Base-by-base conservation (phyloP, 1,140 invertebrate species). In the Antheraea mylitta region DNA sequence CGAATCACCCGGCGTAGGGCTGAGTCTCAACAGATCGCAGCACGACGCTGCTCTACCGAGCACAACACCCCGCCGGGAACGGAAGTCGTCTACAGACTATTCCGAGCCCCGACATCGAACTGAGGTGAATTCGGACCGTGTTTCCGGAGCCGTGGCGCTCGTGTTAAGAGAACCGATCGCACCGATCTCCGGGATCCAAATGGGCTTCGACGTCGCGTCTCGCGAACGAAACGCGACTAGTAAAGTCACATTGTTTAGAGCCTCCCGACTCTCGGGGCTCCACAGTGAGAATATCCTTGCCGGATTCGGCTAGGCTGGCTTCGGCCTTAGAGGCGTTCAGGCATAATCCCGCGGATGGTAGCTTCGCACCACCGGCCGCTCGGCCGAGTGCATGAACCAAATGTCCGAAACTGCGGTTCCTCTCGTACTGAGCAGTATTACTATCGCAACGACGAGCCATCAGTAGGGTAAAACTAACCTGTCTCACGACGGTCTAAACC, bases 321-420 rank as follows among this genome's bases (percentile, higher is more conserved):
- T 94, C 94, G 93, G 93, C 93, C 95, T 96, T 96, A 96, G 95
- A 96, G 95, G 95, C 95, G 94, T 96, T 96, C 95, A 96, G 95
- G 94, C 94, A 95, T 96, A 95, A 96, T 96, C 95, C 95, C 92
- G 93, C 95, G 94, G 95, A 96, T 95, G 95, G 95, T 96, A 96
- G 95, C 95, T 93, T 96, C 95, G 95, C 95, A 94, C 94, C 94
- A 94, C 91, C 92, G 94, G 86, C 93, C 92, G 90, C 87, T 94
- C 94, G 93, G 93, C 92, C 94, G 92, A 95, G 95, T 94, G 93
- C 94, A 93, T 93, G 92, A 94, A 95, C 94, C 94, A 95, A 95
- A 93, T 95, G 94, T 95, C 94, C 93, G 94, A 95, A 95, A 92
- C 94, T 94, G 92, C 94, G 91, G 94, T 95, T 96, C 94, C 94